Evolutionary conservation across 2,113 vertebrate species (phyloP).

Genomic region (Sinocyclocheilus anshuiensis): DNA sequence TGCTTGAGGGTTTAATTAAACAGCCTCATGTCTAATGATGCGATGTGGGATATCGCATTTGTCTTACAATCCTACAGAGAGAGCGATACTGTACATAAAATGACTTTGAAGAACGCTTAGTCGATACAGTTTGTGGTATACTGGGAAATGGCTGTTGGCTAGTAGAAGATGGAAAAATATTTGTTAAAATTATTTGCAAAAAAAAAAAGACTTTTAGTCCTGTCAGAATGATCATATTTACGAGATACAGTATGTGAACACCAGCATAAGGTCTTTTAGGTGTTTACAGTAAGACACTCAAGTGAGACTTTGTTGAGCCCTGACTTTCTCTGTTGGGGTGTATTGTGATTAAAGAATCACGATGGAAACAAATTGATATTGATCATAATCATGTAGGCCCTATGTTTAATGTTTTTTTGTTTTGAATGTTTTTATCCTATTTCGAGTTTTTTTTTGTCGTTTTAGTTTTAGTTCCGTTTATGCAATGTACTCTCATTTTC

Average conservation of each 20-base stretch:
- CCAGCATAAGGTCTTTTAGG: neutral
- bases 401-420: neutral
- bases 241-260: neutral
- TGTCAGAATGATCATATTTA: neutral
- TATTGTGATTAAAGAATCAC: neutral
- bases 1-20: constrained; percentile 60
- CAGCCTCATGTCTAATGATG: constrained; percentile 51
- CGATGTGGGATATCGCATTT: constrained; percentile 45
- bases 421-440: no score
- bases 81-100: constrained; percentile 22
- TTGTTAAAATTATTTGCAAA: neutral
- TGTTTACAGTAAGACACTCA: neutral
- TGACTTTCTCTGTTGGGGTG: neutral
- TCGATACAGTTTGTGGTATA: neutral
- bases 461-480: neutral
- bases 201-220: neutral
- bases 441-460: no score
- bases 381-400: neutral
- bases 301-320: neutral
- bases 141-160: neutral
- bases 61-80: constrained; percentile 32
- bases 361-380: neutral
- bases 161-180: neutral
- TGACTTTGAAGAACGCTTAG: constrained; percentile 15
- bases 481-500: neutral